Evolutionary conservation across 2,888 invertebrate species (phyloP), one percentile per base, ranked within the genome.

Genomic region (Sphaerophoria rueppellii): DNA sequence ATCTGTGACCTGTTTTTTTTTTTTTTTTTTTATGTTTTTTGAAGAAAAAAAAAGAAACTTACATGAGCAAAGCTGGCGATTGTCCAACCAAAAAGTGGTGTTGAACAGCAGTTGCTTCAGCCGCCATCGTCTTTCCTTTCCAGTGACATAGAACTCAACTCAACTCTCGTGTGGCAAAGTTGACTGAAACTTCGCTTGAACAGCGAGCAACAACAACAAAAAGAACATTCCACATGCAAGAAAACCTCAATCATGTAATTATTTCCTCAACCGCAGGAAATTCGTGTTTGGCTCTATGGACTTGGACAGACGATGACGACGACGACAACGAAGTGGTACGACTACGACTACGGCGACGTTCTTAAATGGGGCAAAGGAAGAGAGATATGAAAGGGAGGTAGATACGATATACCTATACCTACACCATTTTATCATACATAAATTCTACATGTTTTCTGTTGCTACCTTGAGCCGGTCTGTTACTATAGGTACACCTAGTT

Each of bases 161-260:
- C 24, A 24, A 24, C 24, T 70, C 67, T 73, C 37, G 67, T 74
- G 74, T 70, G 54, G 69, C 35, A 57, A 48, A 34, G 54, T 73
- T 57, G 65, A 58, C 72, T 43, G 6, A 43, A 24, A 24, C 11
- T 9, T 9, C 0, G 12, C 6, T 11, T 11, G 4, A 43, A 43
- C 6, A 43, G 12, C 58, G 43, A 69, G 32, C 37, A 48, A 55
- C 69, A 57, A 54, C 43, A 67, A 67, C 61, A 61, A 48, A 76
- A 63, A 57, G 11, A 63, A 48, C 60, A 80, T 6, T 5, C 72
- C 43, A 6, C 65, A 74, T 61, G 63, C 57, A 78, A 75, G 69
- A 80, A 88, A 89, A 87, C 91, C 89, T 90, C 90, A 90, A 90
- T 91, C 90, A 90, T 90, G 89, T 91, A 91, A 91, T 90, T 91